Evolutionary conservation across 2,888 invertebrate genomes (phyloP), one percentile per base, ranked within the genome.

Genomic region (Drosophila atroscutellata): DNA sequence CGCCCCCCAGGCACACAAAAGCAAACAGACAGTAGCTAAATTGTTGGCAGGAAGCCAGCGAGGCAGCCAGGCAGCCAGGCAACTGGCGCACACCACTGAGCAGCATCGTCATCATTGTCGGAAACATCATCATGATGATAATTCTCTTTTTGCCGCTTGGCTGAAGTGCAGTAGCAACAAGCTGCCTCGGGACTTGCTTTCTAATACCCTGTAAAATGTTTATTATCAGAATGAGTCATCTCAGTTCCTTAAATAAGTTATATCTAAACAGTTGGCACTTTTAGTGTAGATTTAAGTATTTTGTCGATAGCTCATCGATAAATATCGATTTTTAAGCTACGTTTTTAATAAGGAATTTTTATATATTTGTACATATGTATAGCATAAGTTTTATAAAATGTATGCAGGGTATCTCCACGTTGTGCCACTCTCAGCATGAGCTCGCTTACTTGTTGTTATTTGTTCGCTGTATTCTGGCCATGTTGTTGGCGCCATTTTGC

Each of bases 401-500:
- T 15, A 15, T 45, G 2, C 8, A 51, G 51, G 51, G 30, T 51
- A 20, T 51, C 51, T 20, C 1, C 30, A 7, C 5, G 30, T 20
- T 2, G 30, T 11, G 15, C 42, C 1, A 20, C 8, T n/a, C 5
- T 13, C 18, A 28, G 11, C n/a, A 8, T 15, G 6, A 39, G 55
- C 28, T 24, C 5, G 26, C 28, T 56, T 28, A 56, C 55, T 36
- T 56, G 42, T 42, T 56, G 56, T 55, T 45, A 34, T 26, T 54
- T 32, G 37, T 15, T 20, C 45, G 2, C 58, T 11, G 34, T 15
- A 39, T 20, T 32, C 64, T 26, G 54, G 13, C 49, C 9, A 37
- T 73, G 63, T 50, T 84, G 86, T 83, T 90, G 83, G 89, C 90
- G 89, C 83, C 90, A 86, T 89, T 86, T 87, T 91, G 85, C 85